Percentiles rank a stretch among this genome's conserved stretches.
Conservation (phyloP, 2,888 invertebrate genomes). For the Drosophila borealis region DNA sequence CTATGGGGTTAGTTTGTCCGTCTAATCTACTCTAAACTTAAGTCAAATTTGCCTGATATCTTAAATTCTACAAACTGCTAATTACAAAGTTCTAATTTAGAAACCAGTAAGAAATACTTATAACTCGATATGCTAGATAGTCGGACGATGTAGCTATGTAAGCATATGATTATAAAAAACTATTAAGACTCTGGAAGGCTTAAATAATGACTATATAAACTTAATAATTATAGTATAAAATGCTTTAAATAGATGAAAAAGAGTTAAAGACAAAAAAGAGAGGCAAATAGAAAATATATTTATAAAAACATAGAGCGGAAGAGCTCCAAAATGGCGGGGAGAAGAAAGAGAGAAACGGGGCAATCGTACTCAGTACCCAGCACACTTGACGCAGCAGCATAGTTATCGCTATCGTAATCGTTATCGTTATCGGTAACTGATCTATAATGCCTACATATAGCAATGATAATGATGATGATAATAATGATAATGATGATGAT, state of each 20-base stretch:
- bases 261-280: background rate
- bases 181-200: conserved; percentile 11
- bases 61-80: background rate
- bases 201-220: conserved; percentile 1
- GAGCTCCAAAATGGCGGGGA: conserved; percentile 10
- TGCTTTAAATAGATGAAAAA: conserved; percentile 1
- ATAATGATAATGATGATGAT: background rate
- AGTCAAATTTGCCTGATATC: background rate
- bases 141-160: background rate
- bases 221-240: conserved; percentile 5
- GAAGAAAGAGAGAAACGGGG: conserved; percentile 17
- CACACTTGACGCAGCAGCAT: conserved; percentile 24
- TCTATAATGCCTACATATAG: background rate
- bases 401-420: conserved; percentile 25
- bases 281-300: background rate
- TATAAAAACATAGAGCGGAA: conserved; percentile 6
- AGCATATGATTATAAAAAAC: background rate
- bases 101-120: background rate
- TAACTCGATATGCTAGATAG: background rate
- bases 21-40: background rate
- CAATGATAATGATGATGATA: background rate
- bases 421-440: conserved; percentile 5
- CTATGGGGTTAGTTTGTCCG: background rate
- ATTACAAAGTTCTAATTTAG: background rate
- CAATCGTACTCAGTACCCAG: conserved; percentile 29